Percentiles rank a stretch among this genome's conserved stretches.
phyloP scores from a whole-genome alignment of 1,140 invertebrate species.

The Drosophila pandora region DNA sequence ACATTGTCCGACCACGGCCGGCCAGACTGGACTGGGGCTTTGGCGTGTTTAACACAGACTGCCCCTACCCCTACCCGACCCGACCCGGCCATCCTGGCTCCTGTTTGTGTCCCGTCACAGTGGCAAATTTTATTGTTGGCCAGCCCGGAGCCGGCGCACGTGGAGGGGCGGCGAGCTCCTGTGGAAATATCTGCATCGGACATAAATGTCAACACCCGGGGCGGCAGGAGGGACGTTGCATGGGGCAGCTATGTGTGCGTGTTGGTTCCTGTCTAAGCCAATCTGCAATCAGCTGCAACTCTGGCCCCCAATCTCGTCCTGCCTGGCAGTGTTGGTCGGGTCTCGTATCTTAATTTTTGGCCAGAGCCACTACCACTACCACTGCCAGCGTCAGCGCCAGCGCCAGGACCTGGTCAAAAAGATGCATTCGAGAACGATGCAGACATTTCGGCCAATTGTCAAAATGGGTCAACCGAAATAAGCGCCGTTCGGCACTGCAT shows the following conservation, averaged over 20 bases:
- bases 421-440: slow-evolving; percentile 56
- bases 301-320: slow-evolving; percentile 10
- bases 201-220: slow-evolving; percentile 80
- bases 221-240: slow-evolving; percentile 11
- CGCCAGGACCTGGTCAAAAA: slow-evolving; percentile 40
- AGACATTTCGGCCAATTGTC: slow-evolving; percentile 74
- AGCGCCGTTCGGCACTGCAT: slow-evolving; percentile 48
- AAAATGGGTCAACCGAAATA: slow-evolving; percentile 78
- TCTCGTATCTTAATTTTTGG: slow-evolving; percentile 73
- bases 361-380: slow-evolving; percentile 1
- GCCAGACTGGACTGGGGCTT: slow-evolving; percentile 34
- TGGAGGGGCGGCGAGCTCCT: slow-evolving; percentile 14
- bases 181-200: slow-evolving; percentile 79
- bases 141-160: not conserved
- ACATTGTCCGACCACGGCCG: slow-evolving; percentile 57
- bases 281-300: slow-evolving; percentile 76
- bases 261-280: slow-evolving; percentile 65
- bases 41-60: slow-evolving; percentile 60
- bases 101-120: slow-evolving; percentile 47
- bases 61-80: slow-evolving; percentile 18
- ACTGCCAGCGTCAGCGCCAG: not conserved
- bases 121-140: slow-evolving; percentile 71
- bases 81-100: slow-evolving; percentile 36
- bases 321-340: not conserved
- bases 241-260: slow-evolving; percentile 6